phyloP scores from a whole-genome alignment of 2,113 vertebrate species.

The Aplodontia rufa region DNA sequence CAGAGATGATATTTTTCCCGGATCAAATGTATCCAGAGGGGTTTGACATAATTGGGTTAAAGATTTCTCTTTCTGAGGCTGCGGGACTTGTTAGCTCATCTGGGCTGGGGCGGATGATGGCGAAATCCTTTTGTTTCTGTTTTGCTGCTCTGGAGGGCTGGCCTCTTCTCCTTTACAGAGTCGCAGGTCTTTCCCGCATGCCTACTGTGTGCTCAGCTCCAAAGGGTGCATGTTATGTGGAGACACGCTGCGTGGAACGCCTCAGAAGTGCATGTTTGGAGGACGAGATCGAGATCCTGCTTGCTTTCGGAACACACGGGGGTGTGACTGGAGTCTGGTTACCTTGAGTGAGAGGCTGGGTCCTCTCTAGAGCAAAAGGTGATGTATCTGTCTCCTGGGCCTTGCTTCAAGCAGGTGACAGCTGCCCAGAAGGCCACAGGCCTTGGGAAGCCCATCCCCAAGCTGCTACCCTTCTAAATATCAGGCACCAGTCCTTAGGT shows the following conservation, averaged over 20 bases:
- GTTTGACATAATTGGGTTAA: slow-evolving; percentile 79
- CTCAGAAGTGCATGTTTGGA: too few species aligned
- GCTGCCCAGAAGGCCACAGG: neutral
- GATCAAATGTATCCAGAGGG: slow-evolving; percentile 75
- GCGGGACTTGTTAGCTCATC: neutral
- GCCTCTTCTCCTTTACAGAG: neutral
- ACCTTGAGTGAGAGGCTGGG: neutral
- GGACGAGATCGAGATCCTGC: neutral
- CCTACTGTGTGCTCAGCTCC: neutral
- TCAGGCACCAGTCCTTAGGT: neutral
- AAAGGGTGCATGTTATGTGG: accelerated
- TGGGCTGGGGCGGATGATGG: neutral
- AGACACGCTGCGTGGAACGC: neutral
- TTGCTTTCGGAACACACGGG: neutral
- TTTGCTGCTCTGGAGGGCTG: neutral
- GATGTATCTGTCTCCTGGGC: neutral
- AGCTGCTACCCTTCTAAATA: neutral
- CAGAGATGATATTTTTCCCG: slow-evolving; percentile 73
- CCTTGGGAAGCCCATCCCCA: neutral
- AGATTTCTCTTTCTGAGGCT: slow-evolving; percentile 70
- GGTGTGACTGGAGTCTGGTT: neutral
- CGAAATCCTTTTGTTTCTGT: slow-evolving; percentile 12
- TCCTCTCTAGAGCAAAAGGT: neutral
- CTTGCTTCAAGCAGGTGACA: neutral
- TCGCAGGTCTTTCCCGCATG: neutral